Percentiles rank a stretch among this genome's conserved stretches.
phyloP scores from a whole-genome alignment of 2,888 invertebrate species.

The Nephrotoma flavescens region DNA sequence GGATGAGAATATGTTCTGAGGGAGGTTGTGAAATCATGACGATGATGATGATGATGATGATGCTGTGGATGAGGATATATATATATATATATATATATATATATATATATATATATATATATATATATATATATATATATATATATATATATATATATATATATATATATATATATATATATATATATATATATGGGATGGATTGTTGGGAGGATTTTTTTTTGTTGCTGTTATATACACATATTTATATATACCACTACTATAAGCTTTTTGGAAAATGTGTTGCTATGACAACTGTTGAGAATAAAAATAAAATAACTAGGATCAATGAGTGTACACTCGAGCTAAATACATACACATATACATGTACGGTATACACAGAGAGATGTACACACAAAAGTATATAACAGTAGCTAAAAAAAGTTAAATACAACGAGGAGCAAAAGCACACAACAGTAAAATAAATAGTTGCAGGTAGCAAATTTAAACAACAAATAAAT shows the following conservation, averaged over 20 bases:
- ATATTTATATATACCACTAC: background rate
- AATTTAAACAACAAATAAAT: slow-evolving; percentile 2
- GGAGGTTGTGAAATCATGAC: background rate
- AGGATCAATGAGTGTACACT: slow-evolving; percentile 1
- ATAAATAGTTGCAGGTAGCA: slow-evolving; percentile 4
- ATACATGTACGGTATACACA: background rate
- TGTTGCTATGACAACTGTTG: slow-evolving; percentile 4
- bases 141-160: no score
- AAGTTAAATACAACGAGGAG: background rate
- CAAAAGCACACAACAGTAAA: background rate
- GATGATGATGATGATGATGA: background rate
- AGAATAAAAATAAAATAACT: slow-evolving; percentile 1
- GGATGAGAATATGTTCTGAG: background rate
- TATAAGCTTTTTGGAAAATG: background rate
- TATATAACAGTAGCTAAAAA: background rate
- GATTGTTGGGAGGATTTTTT: background rate
- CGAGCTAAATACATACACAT: background rate
- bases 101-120: no score
- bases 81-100: no score
- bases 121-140: no score
- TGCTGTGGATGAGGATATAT: background rate
- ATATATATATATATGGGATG: background rate
- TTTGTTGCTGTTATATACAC: background rate
- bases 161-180: no score
- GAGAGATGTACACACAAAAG: background rate